Conservation (phyloP, 1,140 invertebrate genomes). For the Drosophila orena region DNA sequence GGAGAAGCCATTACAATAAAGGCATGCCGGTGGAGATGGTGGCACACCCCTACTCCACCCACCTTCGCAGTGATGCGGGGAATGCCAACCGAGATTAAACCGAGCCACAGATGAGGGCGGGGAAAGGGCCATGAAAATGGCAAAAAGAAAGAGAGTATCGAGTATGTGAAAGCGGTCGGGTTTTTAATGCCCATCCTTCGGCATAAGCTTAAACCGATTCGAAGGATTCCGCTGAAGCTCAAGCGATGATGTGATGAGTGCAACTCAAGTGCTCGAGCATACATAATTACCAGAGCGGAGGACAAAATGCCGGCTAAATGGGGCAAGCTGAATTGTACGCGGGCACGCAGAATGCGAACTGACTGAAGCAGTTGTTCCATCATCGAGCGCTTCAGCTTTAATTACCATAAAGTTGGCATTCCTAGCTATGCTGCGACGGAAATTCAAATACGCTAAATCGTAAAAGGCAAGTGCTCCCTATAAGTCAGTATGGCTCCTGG, state of each 20-base stretch:
- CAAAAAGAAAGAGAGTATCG: conserved; percentile 6
- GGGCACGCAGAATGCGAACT: background rate
- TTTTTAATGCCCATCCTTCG: conserved; percentile 51
- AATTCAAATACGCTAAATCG: conserved; percentile 23
- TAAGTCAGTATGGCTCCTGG: conserved; percentile 42
- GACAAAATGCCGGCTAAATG: conserved; percentile 10
- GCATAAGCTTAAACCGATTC: conserved; percentile 46
- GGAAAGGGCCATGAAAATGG: background rate
- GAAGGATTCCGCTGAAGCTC: conserved; percentile 10
- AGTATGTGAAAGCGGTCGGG: conserved; percentile 30
- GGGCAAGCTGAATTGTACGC: background rate
- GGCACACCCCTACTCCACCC: conserved; percentile 3
- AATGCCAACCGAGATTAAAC: conserved; percentile 5
- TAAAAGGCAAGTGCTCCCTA: conserved; percentile 59
- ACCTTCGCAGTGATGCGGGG: conserved; percentile 2
- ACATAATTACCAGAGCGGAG: conserved; percentile 42
- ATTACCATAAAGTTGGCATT: conserved; percentile 52
- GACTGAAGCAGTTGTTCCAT: conserved; percentile 2
- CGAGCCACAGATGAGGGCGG: background rate
- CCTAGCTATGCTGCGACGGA: conserved; percentile 28
- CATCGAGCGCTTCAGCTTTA: conserved; percentile 18
- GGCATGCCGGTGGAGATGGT: conserved; percentile 1
- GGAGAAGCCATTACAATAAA: conserved; percentile 47
- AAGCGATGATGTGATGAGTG: conserved; percentile 44
- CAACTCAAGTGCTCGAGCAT: conserved; percentile 44